Percentiles rank a stretch among this genome's conserved stretches.
phyloP scores from a whole-genome alignment of 2,113 vertebrate genomes.

The Phocoena sinus region DNA sequence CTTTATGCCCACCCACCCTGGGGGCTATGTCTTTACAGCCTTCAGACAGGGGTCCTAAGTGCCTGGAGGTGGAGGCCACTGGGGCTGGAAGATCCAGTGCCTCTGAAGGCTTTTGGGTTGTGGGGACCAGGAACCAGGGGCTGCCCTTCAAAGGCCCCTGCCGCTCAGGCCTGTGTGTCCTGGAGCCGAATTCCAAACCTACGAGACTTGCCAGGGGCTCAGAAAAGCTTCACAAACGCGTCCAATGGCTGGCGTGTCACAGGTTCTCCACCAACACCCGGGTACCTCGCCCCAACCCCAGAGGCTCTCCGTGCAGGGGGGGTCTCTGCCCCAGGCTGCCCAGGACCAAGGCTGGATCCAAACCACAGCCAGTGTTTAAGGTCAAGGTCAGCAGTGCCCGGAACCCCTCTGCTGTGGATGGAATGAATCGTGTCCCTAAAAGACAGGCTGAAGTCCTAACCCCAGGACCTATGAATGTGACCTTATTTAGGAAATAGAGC shows the following conservation, averaged over 20 bases:
- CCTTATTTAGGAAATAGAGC: background rate
- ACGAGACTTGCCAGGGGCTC: rapidly evolving
- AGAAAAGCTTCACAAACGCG: rapidly evolving
- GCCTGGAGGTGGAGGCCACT: background rate
- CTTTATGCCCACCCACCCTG: rapidly evolving
- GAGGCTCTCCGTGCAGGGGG: background rate
- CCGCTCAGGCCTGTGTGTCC: background rate
- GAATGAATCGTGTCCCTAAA: rapidly evolving
- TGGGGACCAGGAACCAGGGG: rapidly evolving
- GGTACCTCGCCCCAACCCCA: rapidly evolving
- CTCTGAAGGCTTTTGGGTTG: no score
- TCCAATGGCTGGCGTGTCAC: rapidly evolving
- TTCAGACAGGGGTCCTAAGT: background rate
- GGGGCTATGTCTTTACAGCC: rapidly evolving
- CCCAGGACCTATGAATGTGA: background rate
- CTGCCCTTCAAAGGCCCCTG: background rate
- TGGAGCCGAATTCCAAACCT: background rate
- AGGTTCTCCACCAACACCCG: background rate
- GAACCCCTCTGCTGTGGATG: background rate
- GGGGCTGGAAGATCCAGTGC: rapidly evolving
- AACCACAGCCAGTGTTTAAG: background rate
- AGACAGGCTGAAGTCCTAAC: no score
- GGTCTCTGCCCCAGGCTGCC: background rate
- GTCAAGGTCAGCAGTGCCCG: background rate
- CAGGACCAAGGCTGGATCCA: background rate